phyloP scores from a whole-genome alignment of 2,888 invertebrate genomes.

The Lacanobia wlatinum region DNA sequence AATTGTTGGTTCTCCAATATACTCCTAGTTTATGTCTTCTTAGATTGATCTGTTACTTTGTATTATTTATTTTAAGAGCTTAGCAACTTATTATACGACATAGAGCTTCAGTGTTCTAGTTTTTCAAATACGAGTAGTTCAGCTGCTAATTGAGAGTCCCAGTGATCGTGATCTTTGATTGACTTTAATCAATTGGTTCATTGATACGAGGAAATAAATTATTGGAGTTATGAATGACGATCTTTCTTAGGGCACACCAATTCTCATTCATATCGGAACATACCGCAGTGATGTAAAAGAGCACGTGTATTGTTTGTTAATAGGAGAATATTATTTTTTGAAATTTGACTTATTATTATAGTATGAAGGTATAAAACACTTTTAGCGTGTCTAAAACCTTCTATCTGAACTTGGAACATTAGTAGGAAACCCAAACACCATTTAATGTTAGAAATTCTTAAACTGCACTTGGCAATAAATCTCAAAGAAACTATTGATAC shows the following conservation, averaged over 20 bases:
- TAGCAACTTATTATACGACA: background rate
- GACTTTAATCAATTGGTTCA: slow-evolving; percentile 65
- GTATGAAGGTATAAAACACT: background rate
- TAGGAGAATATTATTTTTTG: background rate
- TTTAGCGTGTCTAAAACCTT: background rate
- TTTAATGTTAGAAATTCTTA: slow-evolving; percentile 35
- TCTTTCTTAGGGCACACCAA: slow-evolving; percentile 36
- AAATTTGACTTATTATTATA: background rate
- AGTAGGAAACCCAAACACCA: slow-evolving; percentile 21
- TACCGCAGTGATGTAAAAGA: slow-evolving; percentile 7
- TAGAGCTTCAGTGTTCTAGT: slow-evolving; percentile 21
- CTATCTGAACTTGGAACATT: slow-evolving; percentile 7
- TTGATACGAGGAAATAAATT: slow-evolving; percentile 59
- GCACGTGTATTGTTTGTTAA: background rate
- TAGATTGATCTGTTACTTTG: slow-evolving; percentile 48
- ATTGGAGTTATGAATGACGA: slow-evolving; percentile 57
- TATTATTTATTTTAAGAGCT: slow-evolving; percentile 30
- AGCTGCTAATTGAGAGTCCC: slow-evolving; percentile 48
- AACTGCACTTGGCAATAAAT: slow-evolving; percentile 48
- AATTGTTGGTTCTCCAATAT: slow-evolving; percentile 66
- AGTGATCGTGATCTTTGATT: slow-evolving; percentile 67
- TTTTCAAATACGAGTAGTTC: slow-evolving; percentile 33
- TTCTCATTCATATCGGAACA: slow-evolving; percentile 43
- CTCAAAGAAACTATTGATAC: slow-evolving; percentile 44
- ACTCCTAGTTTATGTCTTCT: slow-evolving; percentile 50